Base-by-base conservation (phyloP, 2,888 invertebrate species). In the Nomada ferruginata region DNA sequence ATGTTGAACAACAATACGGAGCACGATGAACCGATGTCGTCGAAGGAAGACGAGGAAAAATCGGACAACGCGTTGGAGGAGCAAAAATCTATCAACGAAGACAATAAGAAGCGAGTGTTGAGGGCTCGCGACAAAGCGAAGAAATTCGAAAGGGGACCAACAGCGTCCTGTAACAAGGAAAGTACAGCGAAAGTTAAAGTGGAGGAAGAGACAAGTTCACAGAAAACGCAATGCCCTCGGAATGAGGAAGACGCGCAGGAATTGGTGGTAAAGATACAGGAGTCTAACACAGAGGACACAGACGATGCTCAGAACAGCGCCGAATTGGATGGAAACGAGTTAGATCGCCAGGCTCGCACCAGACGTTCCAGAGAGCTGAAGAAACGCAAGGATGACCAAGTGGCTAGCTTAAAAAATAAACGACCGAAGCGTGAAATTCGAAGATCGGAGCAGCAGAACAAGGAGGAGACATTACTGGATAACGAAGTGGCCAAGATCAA, bases 401-500 rank as follows among this genome's bases (percentile, higher is more conserved):
- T 81, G 9, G 83, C 60, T 11, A 52, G 61, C 1, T 66, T 85
- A 11, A 91, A 87, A 76, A 89, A 81, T 50, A 92, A 91, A 59
- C 89, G 90, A 13, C 59, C 88, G 23, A 87, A 90, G 60, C 83
- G 89, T 11, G 89, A 91, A 11, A 5, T 84, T 15, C 79, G 89
- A 10, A 90, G 83, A 5, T 85, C 83, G 69, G 92, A 93, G 42
- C 92, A 92, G 44, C 93, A 92, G 70, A 92, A 92, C 71, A 93
- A 93, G 52, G 93, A 93, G 42, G 93, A 94, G 55, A 92, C 93
- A 0, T 60, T 93, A 44, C 52, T 93, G 44, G 94, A 94, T 61
- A 91, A 93, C 79, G 94, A 94, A 65, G 94, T 94, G 0, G 94
- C 94, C 0, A 91, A 89, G 79, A 94, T 94, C n/a, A 94, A 93